Conservation (phyloP, 2,113 vertebrate genomes). For the Furnarius figulus region DNA sequence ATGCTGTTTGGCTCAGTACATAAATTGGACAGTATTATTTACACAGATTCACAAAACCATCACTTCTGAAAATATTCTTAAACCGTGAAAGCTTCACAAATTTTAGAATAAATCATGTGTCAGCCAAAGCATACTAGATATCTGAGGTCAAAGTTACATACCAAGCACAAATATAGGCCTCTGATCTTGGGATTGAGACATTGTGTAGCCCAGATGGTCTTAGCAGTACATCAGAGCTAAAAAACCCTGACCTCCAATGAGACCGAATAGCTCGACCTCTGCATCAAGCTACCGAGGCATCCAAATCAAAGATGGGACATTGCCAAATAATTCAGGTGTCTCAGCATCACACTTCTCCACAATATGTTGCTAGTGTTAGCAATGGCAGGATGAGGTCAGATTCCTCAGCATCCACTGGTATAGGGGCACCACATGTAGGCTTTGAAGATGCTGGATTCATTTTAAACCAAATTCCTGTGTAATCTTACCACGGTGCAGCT, state of each 20-base stretch:
- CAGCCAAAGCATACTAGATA: background rate
- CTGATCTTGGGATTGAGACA: background rate
- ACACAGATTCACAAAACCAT: background rate
- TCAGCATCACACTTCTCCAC: background rate
- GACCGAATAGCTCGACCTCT: background rate
- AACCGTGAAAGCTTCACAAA: background rate
- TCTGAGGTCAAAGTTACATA: background rate
- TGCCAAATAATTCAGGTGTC: background rate
- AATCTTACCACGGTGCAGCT: background rate
- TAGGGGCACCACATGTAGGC: background rate
- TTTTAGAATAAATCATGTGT: background rate
- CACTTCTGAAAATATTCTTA: background rate
- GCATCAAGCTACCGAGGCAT: background rate
- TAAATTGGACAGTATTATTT: background rate
- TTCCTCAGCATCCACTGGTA: background rate
- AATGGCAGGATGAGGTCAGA: background rate
- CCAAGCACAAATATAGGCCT: background rate
- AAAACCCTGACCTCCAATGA: background rate
- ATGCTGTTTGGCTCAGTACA: background rate
- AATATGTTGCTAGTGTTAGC: background rate
- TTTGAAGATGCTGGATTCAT: background rate
- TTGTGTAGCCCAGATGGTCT: background rate
- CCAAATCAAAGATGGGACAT: background rate
- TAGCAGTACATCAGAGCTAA: background rate
- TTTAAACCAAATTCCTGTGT: background rate